phyloP scores from a whole-genome alignment of 92 coral and sea anemone genomes.

The Epizoanthus ramosus region DNA sequence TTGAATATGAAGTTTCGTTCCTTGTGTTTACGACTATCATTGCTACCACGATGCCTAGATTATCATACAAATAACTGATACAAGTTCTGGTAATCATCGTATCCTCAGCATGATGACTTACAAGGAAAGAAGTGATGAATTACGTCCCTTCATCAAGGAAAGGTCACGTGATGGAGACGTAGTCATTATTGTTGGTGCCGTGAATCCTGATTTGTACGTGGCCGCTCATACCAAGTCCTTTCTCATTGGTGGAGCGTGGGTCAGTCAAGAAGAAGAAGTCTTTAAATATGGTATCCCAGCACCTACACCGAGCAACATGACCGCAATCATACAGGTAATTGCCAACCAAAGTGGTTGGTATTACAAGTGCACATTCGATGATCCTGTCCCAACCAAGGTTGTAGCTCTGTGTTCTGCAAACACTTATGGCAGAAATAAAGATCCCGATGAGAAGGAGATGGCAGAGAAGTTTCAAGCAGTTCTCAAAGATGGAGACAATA shows the following conservation, averaged over 20 bases:
- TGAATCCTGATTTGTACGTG: constrained; percentile 39
- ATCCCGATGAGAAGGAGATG: constrained; percentile 41
- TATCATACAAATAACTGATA: too few relatives aligned
- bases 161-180: not conserved
- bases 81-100: too few relatives aligned
- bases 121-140: not conserved
- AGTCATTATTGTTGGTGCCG: constrained; percentile 55
- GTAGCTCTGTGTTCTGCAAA: constrained; percentile 50
- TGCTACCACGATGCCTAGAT: too few relatives aligned
- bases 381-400: constrained; percentile 52
- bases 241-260: constrained; percentile 60
- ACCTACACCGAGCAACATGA: constrained; percentile 48
- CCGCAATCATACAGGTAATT: constrained; percentile 21
- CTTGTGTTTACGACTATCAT: too few relatives aligned
- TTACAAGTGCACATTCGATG: constrained; percentile 17
- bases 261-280: not conserved
- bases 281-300: constrained; percentile 53
- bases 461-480: constrained; percentile 46
- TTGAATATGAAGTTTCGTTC: too few relatives aligned
- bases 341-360: constrained; percentile 55
- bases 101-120: too few relatives aligned
- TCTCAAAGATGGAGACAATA: constrained; percentile 43
- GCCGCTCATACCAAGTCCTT: constrained; percentile 58
- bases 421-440: not conserved
- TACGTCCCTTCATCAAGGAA: constrained; percentile 13